Base-by-base conservation (phyloP, 2,113 vertebrate genomes). In the western clawed frog (Xenopus tropicalis) region DNA sequence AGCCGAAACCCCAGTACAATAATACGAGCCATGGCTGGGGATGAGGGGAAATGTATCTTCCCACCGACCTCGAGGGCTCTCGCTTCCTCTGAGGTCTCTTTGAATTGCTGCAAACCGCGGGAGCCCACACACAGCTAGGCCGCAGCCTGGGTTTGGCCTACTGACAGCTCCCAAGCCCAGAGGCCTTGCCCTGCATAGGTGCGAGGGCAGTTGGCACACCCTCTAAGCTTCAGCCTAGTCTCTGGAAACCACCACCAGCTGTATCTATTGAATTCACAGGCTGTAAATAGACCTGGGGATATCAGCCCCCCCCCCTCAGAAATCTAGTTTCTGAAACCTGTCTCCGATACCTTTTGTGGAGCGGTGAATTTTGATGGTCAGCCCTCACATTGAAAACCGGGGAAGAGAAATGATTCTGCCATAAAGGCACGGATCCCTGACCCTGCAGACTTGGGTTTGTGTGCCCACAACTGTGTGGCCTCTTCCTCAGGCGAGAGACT, bases 41-140 rank as follows among this genome's bases (percentile, higher is more conserved):
- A 69, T 69, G 58, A 63, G 66, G 73, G 21, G 19, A 69, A 76
- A 63, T 75, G 46, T 54, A 46, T 69, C 73, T 74, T 74, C 72
- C 57, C 73, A 61, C 59, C 42, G 25, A 63, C 73, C 73, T 76
- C 61, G 54, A 43, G 58, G 52, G 66, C 46, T 56, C 73, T 69
- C 44, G 24, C 73, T 76, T 76, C 73, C 66, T 76, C 59, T 76
- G 66, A 76, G 73, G 73, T 76, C 73, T 76, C 73, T 76, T 69
- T 76, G 73, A 76, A 63, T 69, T 56, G 24, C 69, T 76, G 57
- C 46, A 76, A 76, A 76, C 73, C 73, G 44, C 73, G 16, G 24
- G 21, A 48, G 73, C 73, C 72, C 73, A 76, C 73, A 76, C 73
- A 76, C 73, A 76, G 58, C 29, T 23, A 63, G 73, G 44, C 73